Conservation (phyloP, 2,888 invertebrate genomes). For the Dasysyrphus tricinctus region DNA sequence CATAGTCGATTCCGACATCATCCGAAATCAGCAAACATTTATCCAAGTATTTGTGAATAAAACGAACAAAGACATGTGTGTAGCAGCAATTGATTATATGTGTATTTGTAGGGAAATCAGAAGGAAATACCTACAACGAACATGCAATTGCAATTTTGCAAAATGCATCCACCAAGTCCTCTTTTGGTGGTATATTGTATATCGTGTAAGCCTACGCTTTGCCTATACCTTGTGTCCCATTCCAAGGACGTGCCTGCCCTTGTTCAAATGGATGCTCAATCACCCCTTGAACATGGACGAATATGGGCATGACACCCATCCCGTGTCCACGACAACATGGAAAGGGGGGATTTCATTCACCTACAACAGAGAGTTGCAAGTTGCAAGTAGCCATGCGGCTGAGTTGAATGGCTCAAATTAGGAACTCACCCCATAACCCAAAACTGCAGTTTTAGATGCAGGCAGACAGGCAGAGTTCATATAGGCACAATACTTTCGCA, state of each 20-base stretch:
- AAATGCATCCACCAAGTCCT: conserved; percentile 57
- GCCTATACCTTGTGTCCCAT: neutral
- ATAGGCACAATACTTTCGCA: conserved; percentile 3
- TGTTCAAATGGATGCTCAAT: conserved; percentile 43
- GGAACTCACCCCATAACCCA: conserved; percentile 51
- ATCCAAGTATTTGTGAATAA: conserved; percentile 51
- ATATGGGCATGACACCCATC: conserved; percentile 9
- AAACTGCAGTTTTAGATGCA: conserved; percentile 53
- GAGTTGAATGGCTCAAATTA: conserved; percentile 59
- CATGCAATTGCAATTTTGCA: conserved; percentile 64
- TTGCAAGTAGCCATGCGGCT: conserved; percentile 19
- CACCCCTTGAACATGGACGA: conserved; percentile 25
- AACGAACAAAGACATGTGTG: conserved; percentile 33
- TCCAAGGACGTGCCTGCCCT: neutral
- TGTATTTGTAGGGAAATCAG: conserved; percentile 42
- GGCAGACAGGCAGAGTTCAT: conserved; percentile 4
- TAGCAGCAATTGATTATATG: conserved; percentile 4
- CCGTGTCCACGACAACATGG: conserved; percentile 33
- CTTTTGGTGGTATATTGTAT: neutral
- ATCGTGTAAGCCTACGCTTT: neutral
- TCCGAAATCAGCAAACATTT: conserved; percentile 56
- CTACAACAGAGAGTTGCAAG: conserved; percentile 38
- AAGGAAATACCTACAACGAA: conserved; percentile 47
- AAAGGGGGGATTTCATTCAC: conserved; percentile 55
- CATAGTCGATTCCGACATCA: conserved; percentile 67